These are phyloP conservation scores for Hesperia comma DNA, from an alignment of 2,888 invertebrate species.

Conservation along the genomic window DNA sequence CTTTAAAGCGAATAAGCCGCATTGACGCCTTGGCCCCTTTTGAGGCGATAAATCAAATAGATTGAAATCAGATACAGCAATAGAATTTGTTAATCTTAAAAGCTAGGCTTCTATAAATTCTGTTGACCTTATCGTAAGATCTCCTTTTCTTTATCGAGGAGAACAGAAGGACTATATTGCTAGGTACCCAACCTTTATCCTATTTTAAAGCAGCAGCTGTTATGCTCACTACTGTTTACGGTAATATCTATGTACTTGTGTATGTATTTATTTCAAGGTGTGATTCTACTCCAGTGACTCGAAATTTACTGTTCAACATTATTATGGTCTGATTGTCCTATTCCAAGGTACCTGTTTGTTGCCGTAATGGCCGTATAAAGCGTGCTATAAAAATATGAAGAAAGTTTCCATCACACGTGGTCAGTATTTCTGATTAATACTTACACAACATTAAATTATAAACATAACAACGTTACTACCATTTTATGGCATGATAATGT, in stretches of 20 bases:
- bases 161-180: conserved; percentile 13
- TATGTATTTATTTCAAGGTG: conserved; percentile 25
- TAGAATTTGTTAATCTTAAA: conserved; percentile 24
- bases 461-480: too few species aligned
- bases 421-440: too few species aligned
- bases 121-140: conserved; percentile 25
- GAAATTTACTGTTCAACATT: conserved; percentile 19
- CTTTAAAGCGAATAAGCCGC: conserved; percentile 23
- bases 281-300: conserved; percentile 18
- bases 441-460: too few species aligned
- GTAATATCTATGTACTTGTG: conserved; percentile 8
- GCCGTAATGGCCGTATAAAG: not conserved
- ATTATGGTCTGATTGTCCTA: conserved; percentile 13
- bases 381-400: not conserved
- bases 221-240: conserved; percentile 15
- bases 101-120: conserved; percentile 25
- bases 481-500: too few species aligned
- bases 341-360: conserved; percentile 11
- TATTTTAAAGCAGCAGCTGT: conserved; percentile 13
- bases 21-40: conserved; percentile 27
- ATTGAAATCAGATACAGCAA: conserved; percentile 30
- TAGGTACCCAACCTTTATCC: conserved; percentile 4
- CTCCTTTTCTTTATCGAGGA: conserved; percentile 22
- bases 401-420: not conserved
- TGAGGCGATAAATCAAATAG: conserved; percentile 26